These are phyloP conservation scores for Meteorus cinctellus DNA, from an alignment of 2,888 invertebrate genomes.

Conservation along the genomic window DNA sequence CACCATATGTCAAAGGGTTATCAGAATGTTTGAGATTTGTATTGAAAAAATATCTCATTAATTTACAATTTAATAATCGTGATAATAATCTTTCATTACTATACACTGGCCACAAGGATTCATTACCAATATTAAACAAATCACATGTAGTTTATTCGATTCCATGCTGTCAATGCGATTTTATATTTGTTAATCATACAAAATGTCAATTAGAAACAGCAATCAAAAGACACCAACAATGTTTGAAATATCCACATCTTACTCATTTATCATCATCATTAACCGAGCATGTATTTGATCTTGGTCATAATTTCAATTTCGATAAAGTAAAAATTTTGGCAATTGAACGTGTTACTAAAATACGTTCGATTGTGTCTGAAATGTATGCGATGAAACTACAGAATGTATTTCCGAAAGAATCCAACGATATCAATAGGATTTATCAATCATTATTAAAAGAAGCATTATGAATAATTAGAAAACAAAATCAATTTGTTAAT, in stretches of 20 bases:
- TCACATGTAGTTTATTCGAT: conserved; percentile 29
- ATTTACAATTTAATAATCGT: conserved; percentile 28
- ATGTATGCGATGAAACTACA: not conserved
- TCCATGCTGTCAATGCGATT: conserved; percentile 33
- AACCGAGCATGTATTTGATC: conserved; percentile 29
- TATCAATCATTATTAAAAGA: not conserved
- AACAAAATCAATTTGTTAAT: too few species aligned
- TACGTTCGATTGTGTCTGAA: not conserved
- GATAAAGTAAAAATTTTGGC: conserved; percentile 20
- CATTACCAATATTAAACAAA: not conserved
- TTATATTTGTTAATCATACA: conserved; percentile 38
- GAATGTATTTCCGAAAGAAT: not conserved
- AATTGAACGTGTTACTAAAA: conserved; percentile 8
- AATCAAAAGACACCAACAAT: not conserved
- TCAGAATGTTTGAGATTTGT: conserved; percentile 25
- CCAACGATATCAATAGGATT: not conserved
- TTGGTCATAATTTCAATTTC: conserved; percentile 36
- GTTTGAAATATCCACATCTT: conserved; percentile 27
- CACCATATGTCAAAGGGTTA: conserved; percentile 34
- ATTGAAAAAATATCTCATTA: conserved; percentile 16
- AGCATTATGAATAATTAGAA: not conserved
- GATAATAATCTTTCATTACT: conserved; percentile 31
- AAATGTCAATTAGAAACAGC: conserved; percentile 6
- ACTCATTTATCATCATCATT: not conserved
- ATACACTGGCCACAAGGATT: conserved; percentile 37